phyloP scores from a whole-genome alignment of 2,888 invertebrate genomes.

The Drosophila trichaetosa region DNA sequence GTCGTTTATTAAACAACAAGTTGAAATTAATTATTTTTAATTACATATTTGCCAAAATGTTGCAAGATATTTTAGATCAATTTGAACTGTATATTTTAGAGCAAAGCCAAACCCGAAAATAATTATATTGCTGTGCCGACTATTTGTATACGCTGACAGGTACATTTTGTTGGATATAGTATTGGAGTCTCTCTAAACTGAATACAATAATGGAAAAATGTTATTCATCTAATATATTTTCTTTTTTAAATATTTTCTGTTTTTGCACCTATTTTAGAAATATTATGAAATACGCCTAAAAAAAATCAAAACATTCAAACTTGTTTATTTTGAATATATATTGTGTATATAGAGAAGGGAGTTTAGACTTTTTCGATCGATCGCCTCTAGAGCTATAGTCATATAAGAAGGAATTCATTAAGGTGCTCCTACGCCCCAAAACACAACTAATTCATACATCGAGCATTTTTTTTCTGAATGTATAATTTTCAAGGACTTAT shows the following conservation, averaged over 20 bases:
- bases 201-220: not conserved
- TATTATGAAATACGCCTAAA: not conserved
- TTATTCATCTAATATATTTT: not conserved
- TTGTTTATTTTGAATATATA: not conserved
- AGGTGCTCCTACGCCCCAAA: not conserved
- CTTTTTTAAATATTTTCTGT: not conserved
- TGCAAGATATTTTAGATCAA: constrained; percentile 19
- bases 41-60: constrained; percentile 23
- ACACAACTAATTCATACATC: not conserved
- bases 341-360: not conserved
- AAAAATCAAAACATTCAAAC: not conserved
- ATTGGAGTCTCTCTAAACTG: not conserved
- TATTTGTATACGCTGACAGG: not conserved
- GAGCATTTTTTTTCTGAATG: too few species aligned
- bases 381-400: not conserved
- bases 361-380: not conserved
- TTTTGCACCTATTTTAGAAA: not conserved
- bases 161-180: not conserved
- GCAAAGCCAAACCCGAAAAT: not conserved
- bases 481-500: too few species aligned
- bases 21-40: constrained; percentile 37
- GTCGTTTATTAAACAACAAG: constrained; percentile 39
- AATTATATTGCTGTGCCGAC: not conserved
- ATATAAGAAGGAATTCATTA: not conserved
- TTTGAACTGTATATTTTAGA: not conserved